phyloP scores from a whole-genome alignment of 2,113 vertebrate species.

The Physeter macrocephalus region DNA sequence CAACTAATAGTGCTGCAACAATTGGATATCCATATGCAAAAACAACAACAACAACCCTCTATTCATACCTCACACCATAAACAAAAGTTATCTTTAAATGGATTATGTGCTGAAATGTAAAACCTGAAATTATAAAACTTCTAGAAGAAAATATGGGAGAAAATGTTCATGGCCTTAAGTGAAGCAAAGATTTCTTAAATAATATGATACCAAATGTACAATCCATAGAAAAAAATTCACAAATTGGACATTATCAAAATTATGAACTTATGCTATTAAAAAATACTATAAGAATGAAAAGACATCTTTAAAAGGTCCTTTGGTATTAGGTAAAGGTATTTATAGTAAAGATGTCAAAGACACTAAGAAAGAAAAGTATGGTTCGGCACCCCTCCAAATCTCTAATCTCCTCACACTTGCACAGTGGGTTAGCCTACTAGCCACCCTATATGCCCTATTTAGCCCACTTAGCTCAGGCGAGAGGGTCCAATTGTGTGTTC shows the following conservation, averaged over 20 bases:
- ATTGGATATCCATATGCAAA: neutral
- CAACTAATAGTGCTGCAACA: neutral
- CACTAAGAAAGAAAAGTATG: neutral
- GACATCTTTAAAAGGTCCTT: neutral
- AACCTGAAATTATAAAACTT: neutral
- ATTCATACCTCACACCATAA: neutral
- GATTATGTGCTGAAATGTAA: neutral
- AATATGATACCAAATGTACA: neutral
- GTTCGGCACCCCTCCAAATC: neutral
- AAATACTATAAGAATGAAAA: neutral
- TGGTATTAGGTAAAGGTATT: neutral
- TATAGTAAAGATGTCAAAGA: neutral
- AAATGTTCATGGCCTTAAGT: neutral
- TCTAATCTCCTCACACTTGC: neutral
- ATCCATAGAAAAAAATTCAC: neutral
- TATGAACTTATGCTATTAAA: neutral
- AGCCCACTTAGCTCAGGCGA: neutral
- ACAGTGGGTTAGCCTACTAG: neutral
- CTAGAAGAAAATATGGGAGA: neutral
- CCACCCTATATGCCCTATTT: neutral
- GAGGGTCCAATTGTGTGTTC: neutral
- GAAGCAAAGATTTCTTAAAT: neutral
- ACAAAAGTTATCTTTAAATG: slow-evolving; percentile 6
- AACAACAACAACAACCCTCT: neutral
- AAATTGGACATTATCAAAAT: neutral